Percentiles rank a stretch among this genome's conserved stretches.
Evolutionary conservation across 2,113 vertebrate genomes (phyloP).

Genomic region (Helogale parvula): DNA sequence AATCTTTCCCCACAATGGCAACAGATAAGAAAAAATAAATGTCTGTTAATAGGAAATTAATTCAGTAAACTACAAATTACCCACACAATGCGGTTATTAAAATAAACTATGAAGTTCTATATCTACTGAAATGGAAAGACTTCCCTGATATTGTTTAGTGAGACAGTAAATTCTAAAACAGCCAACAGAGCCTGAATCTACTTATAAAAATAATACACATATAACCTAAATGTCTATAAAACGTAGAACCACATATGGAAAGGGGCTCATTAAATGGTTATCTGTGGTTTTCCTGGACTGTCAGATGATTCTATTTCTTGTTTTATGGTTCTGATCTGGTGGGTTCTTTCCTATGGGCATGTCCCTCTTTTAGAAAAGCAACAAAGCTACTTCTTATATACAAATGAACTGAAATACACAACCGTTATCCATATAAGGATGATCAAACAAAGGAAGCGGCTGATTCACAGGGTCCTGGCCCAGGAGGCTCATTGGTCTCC

Average conservation of each 20-base stretch:
- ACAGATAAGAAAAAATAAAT: neutral
- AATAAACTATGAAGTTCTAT: neutral
- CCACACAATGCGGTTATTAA: neutral
- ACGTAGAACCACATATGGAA: neutral
- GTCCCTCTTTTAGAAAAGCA: neutral
- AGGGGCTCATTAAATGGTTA: neutral
- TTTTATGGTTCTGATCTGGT: neutral
- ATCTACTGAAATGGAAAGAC: neutral
- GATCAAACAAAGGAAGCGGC: neutral
- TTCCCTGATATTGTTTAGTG: neutral
- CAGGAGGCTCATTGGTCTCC: no score
- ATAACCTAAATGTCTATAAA: neutral
- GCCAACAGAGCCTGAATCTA: neutral
- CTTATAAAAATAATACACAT: neutral
- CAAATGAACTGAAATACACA: neutral
- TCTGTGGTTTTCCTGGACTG: neutral
- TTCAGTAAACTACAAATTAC: neutral
- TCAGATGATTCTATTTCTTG: neutral
- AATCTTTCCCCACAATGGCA: neutral
- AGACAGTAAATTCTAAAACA: neutral
- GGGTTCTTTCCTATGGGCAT: neutral
- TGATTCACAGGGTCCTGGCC: neutral
- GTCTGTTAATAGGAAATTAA: neutral
- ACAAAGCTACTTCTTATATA: neutral
- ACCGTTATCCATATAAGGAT: neutral